phyloP scores from a whole-genome alignment of 1,140 invertebrate species.

The Streblospio benedicti region DNA sequence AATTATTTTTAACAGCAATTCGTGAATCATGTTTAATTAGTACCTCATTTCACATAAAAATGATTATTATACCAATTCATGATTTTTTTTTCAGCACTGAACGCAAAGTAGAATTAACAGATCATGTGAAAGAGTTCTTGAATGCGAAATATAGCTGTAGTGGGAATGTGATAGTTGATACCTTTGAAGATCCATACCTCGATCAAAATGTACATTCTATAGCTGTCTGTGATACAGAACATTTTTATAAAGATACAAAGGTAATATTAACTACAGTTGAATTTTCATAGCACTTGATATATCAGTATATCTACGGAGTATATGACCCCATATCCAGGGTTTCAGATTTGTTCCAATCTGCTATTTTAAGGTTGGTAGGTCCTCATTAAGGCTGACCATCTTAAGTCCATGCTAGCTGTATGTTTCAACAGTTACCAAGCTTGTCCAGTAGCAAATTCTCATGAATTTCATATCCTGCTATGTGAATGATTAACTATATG shows the following conservation, averaged over 20 bases:
- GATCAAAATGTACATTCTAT: slow-evolving; percentile 33
- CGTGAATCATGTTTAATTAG: too few relatives aligned
- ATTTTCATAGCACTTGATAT: neutral
- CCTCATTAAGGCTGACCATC: neutral
- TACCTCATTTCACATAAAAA: too few relatives aligned
- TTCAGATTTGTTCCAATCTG: neutral
- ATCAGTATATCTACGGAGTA: neutral
- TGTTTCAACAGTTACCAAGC: too few relatives aligned
- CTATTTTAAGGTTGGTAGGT: neutral
- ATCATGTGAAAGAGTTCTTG: slow-evolving; percentile 29
- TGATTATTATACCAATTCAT: slow-evolving; percentile 8
- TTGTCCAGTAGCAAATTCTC: too few relatives aligned
- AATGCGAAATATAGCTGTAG: slow-evolving; percentile 24
- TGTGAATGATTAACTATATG: too few relatives aligned
- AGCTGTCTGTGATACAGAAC: slow-evolving; percentile 32
- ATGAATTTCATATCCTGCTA: too few relatives aligned
- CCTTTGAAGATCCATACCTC: slow-evolving; percentile 35
- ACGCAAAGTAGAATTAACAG: slow-evolving; percentile 23
- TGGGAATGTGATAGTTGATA: slow-evolving; percentile 30
- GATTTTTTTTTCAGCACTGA: slow-evolving; percentile 27
- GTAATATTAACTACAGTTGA: slow-evolving; percentile 20
- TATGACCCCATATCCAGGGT: neutral
- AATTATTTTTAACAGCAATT: too few relatives aligned
- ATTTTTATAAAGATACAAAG: slow-evolving; percentile 22
- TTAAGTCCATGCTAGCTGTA: too few relatives aligned